These are phyloP conservation scores for Oreochromis tanganicae DNA, from an alignment of 2,113 vertebrate genomes.

Conservation along the genomic window DNA sequence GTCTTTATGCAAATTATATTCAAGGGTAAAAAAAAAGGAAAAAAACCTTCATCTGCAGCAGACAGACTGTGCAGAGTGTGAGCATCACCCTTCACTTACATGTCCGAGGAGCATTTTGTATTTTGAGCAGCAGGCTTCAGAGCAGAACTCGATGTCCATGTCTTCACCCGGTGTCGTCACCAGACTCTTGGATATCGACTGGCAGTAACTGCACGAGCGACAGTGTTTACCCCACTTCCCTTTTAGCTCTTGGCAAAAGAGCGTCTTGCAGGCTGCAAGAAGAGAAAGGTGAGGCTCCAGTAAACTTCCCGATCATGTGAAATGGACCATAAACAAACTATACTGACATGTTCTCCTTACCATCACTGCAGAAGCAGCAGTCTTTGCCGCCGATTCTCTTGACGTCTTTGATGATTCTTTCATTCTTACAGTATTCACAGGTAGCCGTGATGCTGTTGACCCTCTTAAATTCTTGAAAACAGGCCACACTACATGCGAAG, in stretches of 20 bases:
- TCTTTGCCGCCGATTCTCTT: slow-evolving; percentile 78
- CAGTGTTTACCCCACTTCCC: slow-evolving; percentile 85
- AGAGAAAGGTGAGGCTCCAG: not conserved
- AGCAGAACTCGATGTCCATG: slow-evolving; percentile 82
- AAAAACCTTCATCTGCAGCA: rapidly evolving
- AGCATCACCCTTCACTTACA: slow-evolving; percentile 55
- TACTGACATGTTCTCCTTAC: slow-evolving; percentile 50
- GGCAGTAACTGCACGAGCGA: slow-evolving; percentile 84
- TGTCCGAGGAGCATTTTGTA: slow-evolving; percentile 79
- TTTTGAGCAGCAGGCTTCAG: slow-evolving; percentile 82
- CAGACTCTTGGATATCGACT: slow-evolving; percentile 74
- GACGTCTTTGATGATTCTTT: slow-evolving; percentile 79
- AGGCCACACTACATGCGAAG: slow-evolving; percentile 82
- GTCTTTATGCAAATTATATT: not conserved
- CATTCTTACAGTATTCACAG: slow-evolving; percentile 88
- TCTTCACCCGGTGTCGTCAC: slow-evolving; percentile 74
- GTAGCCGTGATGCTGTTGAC: slow-evolving; percentile 74
- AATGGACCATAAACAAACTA: rapidly evolving
- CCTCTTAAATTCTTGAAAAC: slow-evolving; percentile 85
- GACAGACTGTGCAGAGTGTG: not conserved
- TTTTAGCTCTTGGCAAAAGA: slow-evolving; percentile 81
- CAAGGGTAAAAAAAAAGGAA: rapidly evolving
- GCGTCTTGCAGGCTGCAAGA: slow-evolving; percentile 81
- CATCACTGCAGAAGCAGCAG: slow-evolving; percentile 88
- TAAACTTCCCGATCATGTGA: rapidly evolving